A percentile compares a stretch with the other conserved stretches of the same genome.
Evolutionary conservation across 2,888 invertebrate species (phyloP).

Genomic region (Ophioninae sp.): DNA sequence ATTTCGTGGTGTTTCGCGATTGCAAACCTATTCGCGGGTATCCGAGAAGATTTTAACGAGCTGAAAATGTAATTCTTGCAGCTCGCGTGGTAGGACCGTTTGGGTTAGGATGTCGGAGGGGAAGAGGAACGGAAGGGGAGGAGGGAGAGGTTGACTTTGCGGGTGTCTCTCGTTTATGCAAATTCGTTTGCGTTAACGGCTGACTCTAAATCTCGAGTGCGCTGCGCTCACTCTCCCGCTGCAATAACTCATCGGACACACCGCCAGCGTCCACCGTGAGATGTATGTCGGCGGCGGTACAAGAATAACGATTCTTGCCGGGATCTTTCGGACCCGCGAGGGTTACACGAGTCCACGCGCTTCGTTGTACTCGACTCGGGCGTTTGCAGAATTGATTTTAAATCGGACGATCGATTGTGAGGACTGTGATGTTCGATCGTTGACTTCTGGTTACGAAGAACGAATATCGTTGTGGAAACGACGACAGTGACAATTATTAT

Average conservation of each 20-base stretch:
- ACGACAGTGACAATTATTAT: no score
- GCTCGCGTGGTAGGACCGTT: constrained; percentile 3
- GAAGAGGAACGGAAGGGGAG: not conserved
- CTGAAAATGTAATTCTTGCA: constrained; percentile 42
- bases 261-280: constrained; percentile 31
- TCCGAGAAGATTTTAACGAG: constrained; percentile 58
- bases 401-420: not conserved
- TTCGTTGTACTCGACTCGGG: constrained; percentile 14
- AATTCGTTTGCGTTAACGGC: constrained; percentile 70
- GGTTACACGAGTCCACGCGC: not conserved
- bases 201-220: constrained; percentile 71
- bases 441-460: no score
- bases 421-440: no score
- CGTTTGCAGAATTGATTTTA: constrained; percentile 49
- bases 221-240: constrained; percentile 67
- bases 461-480: no score
- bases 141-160: constrained; percentile 18
- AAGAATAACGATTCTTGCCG: not conserved
- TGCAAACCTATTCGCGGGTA: constrained; percentile 55
- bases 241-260: constrained; percentile 70
- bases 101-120: not conserved
- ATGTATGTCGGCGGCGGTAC: constrained; percentile 37
- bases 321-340: constrained; percentile 30
- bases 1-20: constrained; percentile 22
- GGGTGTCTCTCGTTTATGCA: constrained; percentile 68